Percentiles rank a stretch among this genome's conserved stretches.
phyloP scores from a whole-genome alignment of 2,113 vertebrate species.

The Pristiophorus japonicus region DNA sequence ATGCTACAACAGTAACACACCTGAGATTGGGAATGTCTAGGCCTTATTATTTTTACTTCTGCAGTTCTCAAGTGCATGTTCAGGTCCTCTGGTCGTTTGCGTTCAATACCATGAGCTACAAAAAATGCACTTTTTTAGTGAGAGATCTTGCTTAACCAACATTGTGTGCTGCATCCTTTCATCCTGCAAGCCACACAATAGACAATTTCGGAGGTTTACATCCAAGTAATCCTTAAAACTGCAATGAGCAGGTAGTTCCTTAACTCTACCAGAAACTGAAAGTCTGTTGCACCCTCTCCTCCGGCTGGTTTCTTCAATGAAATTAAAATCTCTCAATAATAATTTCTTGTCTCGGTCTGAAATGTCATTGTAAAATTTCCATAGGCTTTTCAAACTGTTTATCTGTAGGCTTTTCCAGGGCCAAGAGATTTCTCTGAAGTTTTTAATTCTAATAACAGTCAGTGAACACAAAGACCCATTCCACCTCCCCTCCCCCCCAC shows the following conservation, averaged over 20 bases:
- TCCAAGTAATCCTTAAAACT: background rate
- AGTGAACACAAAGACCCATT: background rate
- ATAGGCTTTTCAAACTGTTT: background rate
- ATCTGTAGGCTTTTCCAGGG: background rate
- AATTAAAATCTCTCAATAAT: conserved; percentile 3
- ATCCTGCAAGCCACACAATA: background rate
- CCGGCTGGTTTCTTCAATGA: conserved; percentile 13
- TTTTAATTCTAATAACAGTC: background rate
- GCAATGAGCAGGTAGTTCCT: background rate
- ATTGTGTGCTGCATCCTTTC: background rate
- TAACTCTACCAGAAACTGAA: background rate
- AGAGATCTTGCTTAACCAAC: background rate
- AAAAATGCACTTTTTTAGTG: background rate
- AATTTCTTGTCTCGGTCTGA: background rate
- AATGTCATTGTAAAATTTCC: background rate
- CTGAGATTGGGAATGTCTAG: background rate
- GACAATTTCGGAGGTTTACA: background rate
- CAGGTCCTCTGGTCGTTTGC: too few species aligned
- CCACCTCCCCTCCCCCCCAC: too few species aligned
- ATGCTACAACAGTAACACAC: background rate
- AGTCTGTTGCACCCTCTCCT: conserved; percentile 4
- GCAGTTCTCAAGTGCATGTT: too few species aligned
- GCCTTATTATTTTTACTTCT: background rate
- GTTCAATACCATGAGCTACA: background rate
- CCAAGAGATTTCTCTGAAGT: conserved; percentile 4